Base-by-base conservation (phyloP, 1,140 invertebrate species). In the Pseudomyrmex flavicornis region DNA sequence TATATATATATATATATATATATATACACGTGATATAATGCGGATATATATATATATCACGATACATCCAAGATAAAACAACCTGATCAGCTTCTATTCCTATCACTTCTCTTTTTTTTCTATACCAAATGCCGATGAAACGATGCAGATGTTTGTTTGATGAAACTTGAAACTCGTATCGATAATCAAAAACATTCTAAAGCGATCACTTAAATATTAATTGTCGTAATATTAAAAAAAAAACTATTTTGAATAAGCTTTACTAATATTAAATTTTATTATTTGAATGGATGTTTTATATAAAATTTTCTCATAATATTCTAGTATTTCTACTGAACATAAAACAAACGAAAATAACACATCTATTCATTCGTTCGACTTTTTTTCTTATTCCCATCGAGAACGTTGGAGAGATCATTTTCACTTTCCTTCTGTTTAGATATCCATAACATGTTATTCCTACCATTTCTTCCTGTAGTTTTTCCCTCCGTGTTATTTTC, bases 341-440 rank as follows among this genome's bases (percentile, higher is more conserved):
- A 80, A 72, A 80, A 72, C 66, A 80, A 70, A 80, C 54, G 54
- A 79, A 79, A 79, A 80, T 80, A 56, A 80, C 17, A 66, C 76
- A 80, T 80, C 66, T 80, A 80, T 80, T 54, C 44, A 22, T 79
- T 54, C 66, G 35, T 66, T 70, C 15, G 66, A 50, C 46, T 7
- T 54, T 72, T 22, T 48, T 50, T 80, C 54, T 22, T 46, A 80
- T 44, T 59, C 12, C 56, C 65, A 72, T 80, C 66, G 66, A 80
- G 66, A 80, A 72, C 44, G 54, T 80, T 54, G 35, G 35, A 48
- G 65, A 70, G 59, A 72, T 48, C 54, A 22, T 80, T 35, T 35
- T 20, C 76, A 80, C 66, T 66, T 80, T 72, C 56, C 72, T 80
- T 59, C 66, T 77, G 62, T 84, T 84, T 77, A 72, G 46, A 75